Base-by-base conservation (phyloP, 1,140 invertebrate genomes). In the Plectrocnemia conspersa region DNA sequence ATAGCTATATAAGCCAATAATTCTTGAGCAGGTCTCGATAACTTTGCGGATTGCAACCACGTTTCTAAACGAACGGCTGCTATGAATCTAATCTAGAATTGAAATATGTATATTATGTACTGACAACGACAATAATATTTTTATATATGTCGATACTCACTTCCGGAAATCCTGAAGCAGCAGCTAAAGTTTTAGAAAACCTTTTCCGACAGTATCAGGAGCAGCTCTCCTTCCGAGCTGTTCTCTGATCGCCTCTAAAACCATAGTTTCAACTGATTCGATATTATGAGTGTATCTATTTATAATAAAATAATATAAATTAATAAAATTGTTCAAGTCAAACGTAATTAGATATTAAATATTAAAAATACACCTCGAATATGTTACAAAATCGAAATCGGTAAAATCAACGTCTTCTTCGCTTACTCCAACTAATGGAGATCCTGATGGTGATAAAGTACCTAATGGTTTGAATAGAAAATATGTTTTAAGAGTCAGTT, bases 31-130 rank as follows among this genome's bases (percentile, higher is more conserved):
- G 88, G 82, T 64, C 89, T 82, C 69, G 89, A 88, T 33, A 94
- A 69, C 77, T 98, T 98, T 24, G 93, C 92, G 74, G 96, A 97
- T 65, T 96, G 93, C 21, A 98, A 75, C 94, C 94, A 97, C 54
- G 88, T 82, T 71, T 98, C 95, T 1, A 98, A 72, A 18, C 88
- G 82, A 10, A 86, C 83, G 6, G 88, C 84, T 6, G 89, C 86
- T 36, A 92, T 81, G 42, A 86, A 79, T 21, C 94, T 79, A 35
- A 95, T 85, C 75, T 80, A 38, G 29, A 61, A 61, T 49, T 44
- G 40, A 47, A 38, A 35, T 22, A 29, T 18, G 32, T 19, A 15
- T 16, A 27, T 10, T 45, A 27, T 11, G 7, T 47, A 29, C n/a
- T 6, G 6, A 40, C 15, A n/a, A 7, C 6, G 6, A 15, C n/a